Percentiles rank a stretch among this genome's conserved stretches.
phyloP scores from a whole-genome alignment of 1,140 invertebrate genomes.

The Pseudomyrmex sp. region DNA sequence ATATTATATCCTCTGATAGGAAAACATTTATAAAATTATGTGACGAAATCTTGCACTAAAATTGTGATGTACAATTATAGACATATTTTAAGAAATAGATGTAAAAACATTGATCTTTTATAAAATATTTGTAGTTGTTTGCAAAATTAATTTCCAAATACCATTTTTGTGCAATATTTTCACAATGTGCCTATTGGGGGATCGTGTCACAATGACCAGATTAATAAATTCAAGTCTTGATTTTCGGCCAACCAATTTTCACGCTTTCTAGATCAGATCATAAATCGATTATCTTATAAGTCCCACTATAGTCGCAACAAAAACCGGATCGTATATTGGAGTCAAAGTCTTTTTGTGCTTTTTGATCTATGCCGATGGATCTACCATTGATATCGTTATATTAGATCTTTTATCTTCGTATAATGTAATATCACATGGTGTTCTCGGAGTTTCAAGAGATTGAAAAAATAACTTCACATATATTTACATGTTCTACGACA shows the following conservation, averaged over 20 bases:
- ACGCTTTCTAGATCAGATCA: background rate
- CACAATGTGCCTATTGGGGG: no score
- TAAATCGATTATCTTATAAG: constrained; percentile 16
- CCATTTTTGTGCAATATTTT: no score
- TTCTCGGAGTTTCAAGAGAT: background rate
- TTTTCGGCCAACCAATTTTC: background rate
- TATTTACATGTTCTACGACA: no score
- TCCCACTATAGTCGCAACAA: background rate
- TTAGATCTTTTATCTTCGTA: background rate
- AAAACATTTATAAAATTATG: no score
- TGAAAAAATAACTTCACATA: no score
- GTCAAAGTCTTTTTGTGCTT: constrained; percentile 10
- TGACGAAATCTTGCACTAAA: no score
- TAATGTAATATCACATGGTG: background rate
- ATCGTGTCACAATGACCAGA: background rate
- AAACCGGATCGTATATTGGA: background rate
- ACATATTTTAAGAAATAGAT: no score
- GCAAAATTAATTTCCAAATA: no score
- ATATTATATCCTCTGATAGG: background rate
- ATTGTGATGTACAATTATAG: no score
- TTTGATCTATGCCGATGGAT: background rate
- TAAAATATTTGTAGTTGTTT: no score
- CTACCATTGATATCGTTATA: background rate
- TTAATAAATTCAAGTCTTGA: background rate
- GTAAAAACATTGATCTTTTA: no score